Base-by-base conservation (phyloP, 2,797 vertebrate genomes). In the Lophotriccus pileatus region DNA sequence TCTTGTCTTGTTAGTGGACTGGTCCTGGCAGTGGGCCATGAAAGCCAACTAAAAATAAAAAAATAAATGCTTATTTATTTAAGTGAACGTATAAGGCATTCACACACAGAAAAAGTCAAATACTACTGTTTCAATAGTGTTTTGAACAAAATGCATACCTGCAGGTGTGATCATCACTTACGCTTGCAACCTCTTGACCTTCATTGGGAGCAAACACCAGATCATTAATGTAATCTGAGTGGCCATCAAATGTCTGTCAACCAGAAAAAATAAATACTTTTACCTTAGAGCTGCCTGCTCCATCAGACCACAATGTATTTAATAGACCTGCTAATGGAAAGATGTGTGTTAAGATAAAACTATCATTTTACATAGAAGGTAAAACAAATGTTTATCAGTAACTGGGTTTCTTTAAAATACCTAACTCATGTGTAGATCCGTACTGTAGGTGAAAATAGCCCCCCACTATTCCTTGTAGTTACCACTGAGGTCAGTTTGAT, bases 131-230 rank as follows among this genome's bases (percentile, higher is more conserved):
- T 86, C 58, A 69, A 6, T 34, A 64, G 49, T 15, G 14, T 41
- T 89, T 58, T 81, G 12, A 87, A 93, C 10, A 43, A 73, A 86
- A 93, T 59, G 89, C 97, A 58, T 98, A 99, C 99, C 99, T 99
- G 98, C 99, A 99, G 95, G 99, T 99, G 98, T 99, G 99, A 97
- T 99, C 99, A 89, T 99, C 99, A 82, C 99, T 99, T 97, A 99
- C 99, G 68, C 99, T 99, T 97, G 99, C 99, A 81, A 99, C 98
- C 97, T 98, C 99, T 96, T 98, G 98, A 96, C 99, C 99, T 92
- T 99, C 98, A 21, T 95, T 98, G 82, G 99, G 99, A 91, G 99
- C 98, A 96, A 99, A 99, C 69, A 99, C 99, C 97, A 99, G 95
- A 94, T 99, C 98, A 97, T 99, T 99, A 96, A 99, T 98, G 97